phyloP scores from a whole-genome alignment of 1,140 invertebrate species.

The Melanaphis sacchari region DNA sequence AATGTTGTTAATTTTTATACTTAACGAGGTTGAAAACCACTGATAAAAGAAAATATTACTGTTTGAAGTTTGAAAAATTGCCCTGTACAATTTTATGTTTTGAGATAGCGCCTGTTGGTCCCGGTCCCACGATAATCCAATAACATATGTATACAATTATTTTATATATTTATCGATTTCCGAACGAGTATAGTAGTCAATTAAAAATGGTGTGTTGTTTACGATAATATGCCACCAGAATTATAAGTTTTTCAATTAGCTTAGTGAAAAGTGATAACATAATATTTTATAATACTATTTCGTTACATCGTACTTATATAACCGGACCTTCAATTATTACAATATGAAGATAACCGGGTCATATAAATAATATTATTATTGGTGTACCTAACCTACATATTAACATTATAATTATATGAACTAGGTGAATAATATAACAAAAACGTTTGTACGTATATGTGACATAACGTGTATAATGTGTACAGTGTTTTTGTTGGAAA shows the following conservation, averaged over 20 bases:
- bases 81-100: neutral
- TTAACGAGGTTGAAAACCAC: too few relatives aligned
- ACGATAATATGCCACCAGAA: neutral
- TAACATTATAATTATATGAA: neutral
- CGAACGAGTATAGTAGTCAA: neutral
- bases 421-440: neutral
- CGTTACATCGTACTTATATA: neutral
- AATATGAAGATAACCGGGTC: neutral
- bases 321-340: neutral
- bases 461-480: neutral
- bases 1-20: too few relatives aligned
- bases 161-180: neutral
- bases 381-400: neutral
- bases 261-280: neutral
- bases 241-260: neutral
- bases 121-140: too few relatives aligned
- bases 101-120: neutral
- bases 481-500: neutral
- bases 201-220: neutral
- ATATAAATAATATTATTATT: neutral
- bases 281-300: neutral
- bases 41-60: neutral
- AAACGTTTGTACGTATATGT: neutral
- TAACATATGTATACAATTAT: neutral
- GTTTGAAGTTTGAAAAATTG: neutral